Base-by-base conservation (phyloP, 1,140 invertebrate genomes). In the Archivesica marissinica region DNA sequence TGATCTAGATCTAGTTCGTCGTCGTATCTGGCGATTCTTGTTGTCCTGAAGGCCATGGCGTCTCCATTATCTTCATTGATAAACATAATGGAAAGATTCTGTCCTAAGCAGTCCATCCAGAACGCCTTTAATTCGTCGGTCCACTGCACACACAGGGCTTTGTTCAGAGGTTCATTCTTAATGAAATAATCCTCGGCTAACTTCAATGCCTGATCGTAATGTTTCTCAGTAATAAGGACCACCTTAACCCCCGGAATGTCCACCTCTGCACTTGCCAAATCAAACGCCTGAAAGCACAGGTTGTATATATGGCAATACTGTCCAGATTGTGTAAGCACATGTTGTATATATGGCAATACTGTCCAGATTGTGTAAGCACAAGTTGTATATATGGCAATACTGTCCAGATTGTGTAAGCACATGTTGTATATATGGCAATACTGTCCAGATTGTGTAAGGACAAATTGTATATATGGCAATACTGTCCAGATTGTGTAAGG, bases 211-310 rank as follows among this genome's bases (percentile, higher is more conserved):
- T 76, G 15, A 11, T 59, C 33, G 23, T 56, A 41, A 20, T 76
- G 23, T 17, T 76, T 35, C 3, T 52, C 15, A 25, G 74, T 76
- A 28, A 76, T 25, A 39, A 76, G 38, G 13, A 52, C 20, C 0
- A 76, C 9, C 13, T 28, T 56, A 13, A 56, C 39, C 11, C 54
- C 74, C 25, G 30, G 20, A 15, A 39, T 39, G 25, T 39, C 23
- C 0, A 39, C 30, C n/a, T 59, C 33, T 28, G 28, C 52, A 15
- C 25, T 6, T 38, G 74, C 23, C 38, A 39, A 56, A 28, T 59
- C 17, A 38, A 76, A 76, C 1, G 74, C 74, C 74, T 76, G 39
- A 74, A 70, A 70, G 11, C 2, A 70, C 2, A 70, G n/a, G n/a
- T n/a, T n/a, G n/a, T n/a, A n/a, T n/a, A n/a, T n/a, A n/a, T n/a